These are phyloP conservation scores for Chaetogeoica ovagalla DNA, from an alignment of 2,888 invertebrate genomes.

Conservation along the genomic window DNA sequence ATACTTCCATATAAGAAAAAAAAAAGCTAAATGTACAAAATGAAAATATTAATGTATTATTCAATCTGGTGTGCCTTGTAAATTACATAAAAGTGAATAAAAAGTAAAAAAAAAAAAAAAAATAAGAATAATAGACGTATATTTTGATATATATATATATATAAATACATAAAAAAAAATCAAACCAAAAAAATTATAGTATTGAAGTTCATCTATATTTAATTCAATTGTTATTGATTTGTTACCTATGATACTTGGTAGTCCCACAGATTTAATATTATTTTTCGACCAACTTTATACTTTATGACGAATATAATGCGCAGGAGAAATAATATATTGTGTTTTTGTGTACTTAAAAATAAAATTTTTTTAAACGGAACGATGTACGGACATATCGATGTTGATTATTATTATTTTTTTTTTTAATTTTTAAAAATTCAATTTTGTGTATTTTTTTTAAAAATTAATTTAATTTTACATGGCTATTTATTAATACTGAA, in stretches of 20 bases:
- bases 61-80: constrained; percentile 53
- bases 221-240: constrained; percentile 46
- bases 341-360: constrained; percentile 52
- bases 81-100: constrained; percentile 51
- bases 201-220: constrained; percentile 43
- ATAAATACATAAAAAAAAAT: constrained; percentile 43
- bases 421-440: constrained; percentile 23
- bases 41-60: constrained; percentile 39
- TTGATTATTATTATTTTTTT: constrained; percentile 36
- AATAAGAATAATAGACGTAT: constrained; percentile 47
- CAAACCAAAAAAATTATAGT: constrained; percentile 29
- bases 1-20: constrained; percentile 28
- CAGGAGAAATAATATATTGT: constrained; percentile 24
- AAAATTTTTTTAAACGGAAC: constrained; percentile 40
- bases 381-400: constrained; percentile 50
- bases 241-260: constrained; percentile 40
- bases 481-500: constrained; percentile 28
- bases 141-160: constrained; percentile 46
- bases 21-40: constrained; percentile 36
- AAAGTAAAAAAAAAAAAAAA: constrained; percentile 31
- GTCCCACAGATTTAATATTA: constrained; percentile 33
- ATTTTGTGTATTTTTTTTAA: constrained; percentile 42
- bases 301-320: constrained; percentile 18
- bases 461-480: constrained; percentile 22
- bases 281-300: constrained; percentile 45